Evolutionary conservation across 1,140 invertebrate species (phyloP), one percentile per base, ranked within the genome.

Genomic region (Wasmannia auropunctata): DNA sequence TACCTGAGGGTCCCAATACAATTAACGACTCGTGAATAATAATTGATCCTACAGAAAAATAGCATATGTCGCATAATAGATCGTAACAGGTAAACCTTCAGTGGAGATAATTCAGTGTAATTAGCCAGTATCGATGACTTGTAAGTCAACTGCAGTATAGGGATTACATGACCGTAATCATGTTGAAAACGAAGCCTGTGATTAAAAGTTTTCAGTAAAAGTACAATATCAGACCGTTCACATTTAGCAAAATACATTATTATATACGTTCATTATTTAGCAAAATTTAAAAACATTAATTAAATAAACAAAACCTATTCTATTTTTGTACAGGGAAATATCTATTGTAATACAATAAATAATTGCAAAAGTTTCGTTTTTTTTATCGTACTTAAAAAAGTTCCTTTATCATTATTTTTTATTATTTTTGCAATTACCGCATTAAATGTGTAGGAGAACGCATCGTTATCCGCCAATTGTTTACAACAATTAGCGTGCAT

Each of bases 21-120:
- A 91, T 91, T 90, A 90, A 79, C 43, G 63, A 49, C 28, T 70
- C n/a, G 34, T 88, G 22, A 86, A 75, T 88, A 88, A 88, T 90
- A 79, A 85, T 86, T 80, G 31, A 62, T 46, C 10, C 4, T 34
- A n/a, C 43, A 54, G 16, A 51, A 54, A 22, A 80, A 37, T 28
- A n/a, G 34, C 77, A n/a, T 80, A 58, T 25, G 34, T 34, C 6
- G 22, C 62, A 51, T 3, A 51, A 25, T 54, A 28, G 31, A 54
- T 51, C 10, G 46, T 40, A 46, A 40, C 16, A 28, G 7, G 34
- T 40, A 37, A 43, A 40, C 8, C 10, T 67, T 51, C 0, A 14
- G 1, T 37, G 14, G 0, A 19, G 1, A 28, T 11, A 54, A 69
- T 80, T 80, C 67, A 80, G 51, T 43, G 16, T 28, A 43, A 56